Percentiles rank a stretch among this genome's conserved stretches.
These are phyloP conservation scores for Triplophysa dalaica DNA, from an alignment of 2,113 vertebrate species.

Conservation along the genomic window DNA sequence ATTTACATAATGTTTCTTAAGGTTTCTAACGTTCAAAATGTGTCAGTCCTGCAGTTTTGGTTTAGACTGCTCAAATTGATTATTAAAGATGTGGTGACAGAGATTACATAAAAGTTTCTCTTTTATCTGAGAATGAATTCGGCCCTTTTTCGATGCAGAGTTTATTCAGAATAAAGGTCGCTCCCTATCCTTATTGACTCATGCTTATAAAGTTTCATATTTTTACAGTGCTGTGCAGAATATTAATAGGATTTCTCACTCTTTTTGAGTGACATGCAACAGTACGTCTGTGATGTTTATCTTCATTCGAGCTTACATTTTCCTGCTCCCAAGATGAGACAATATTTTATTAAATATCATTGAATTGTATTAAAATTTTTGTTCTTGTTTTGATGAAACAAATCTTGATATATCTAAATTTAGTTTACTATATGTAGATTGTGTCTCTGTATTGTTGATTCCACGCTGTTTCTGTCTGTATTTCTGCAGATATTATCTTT, in stretches of 20 bases:
- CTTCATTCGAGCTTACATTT: background rate
- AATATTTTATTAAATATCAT: slow-evolving; percentile 9
- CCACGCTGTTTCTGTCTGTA: background rate
- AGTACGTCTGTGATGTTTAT: slow-evolving; percentile 26
- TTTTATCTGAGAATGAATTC: background rate
- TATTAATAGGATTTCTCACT: slow-evolving; percentile 17
- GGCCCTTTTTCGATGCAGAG: slow-evolving; percentile 7
- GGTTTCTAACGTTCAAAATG: slow-evolving; percentile 11
- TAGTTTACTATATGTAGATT: background rate
- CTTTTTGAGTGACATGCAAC: slow-evolving; percentile 10
- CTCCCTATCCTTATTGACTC: slow-evolving; percentile 1
- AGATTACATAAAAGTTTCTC: background rate
- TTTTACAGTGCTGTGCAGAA: slow-evolving; percentile 14
- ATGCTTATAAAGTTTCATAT: slow-evolving; percentile 19
- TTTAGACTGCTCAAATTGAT: background rate
- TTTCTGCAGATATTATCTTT: slow-evolving; percentile 69
- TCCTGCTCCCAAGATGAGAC: background rate
- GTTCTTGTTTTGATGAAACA: background rate
- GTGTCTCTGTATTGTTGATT: background rate
- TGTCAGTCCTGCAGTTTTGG: background rate
- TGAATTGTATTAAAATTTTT: background rate
- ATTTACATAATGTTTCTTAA: background rate
- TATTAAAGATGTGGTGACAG: background rate
- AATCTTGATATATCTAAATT: slow-evolving; percentile 2
- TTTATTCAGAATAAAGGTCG: slow-evolving; percentile 8